Evolutionary conservation across 1,140 invertebrate genomes (phyloP).

Genomic region (Zaprionus kolodkinae): DNA sequence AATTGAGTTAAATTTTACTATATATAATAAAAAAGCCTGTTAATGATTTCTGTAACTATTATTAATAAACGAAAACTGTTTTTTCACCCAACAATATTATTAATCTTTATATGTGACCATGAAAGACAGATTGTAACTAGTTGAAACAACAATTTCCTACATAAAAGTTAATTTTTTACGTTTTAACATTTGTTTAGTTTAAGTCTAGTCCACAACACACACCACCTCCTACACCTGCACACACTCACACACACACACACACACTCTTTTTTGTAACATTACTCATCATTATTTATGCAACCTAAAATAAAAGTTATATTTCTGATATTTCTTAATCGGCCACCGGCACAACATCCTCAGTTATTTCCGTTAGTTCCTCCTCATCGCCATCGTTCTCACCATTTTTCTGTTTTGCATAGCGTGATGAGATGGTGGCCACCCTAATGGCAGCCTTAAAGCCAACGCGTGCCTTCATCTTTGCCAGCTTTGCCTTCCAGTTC

Average conservation of each 20-base stretch:
- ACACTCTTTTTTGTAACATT: slow-evolving; percentile 69
- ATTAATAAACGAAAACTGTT: slow-evolving; percentile 45
- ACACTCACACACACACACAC: slow-evolving; percentile 23
- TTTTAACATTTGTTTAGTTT: slow-evolving; percentile 69
- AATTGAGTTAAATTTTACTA: slow-evolving; percentile 43
- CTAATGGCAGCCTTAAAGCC: slow-evolving; percentile 88
- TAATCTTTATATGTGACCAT: slow-evolving; percentile 59
- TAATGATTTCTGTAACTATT: slow-evolving; percentile 49
- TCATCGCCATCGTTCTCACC: slow-evolving; percentile 61
- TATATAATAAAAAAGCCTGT: slow-evolving; percentile 50
- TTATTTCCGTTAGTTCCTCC: slow-evolving; percentile 73
- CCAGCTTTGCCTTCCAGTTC: slow-evolving; percentile 90
- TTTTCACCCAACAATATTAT: slow-evolving; percentile 21
- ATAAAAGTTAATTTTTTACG: slow-evolving; percentile 41
- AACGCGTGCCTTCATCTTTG: slow-evolving; percentile 87
- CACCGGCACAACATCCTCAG: slow-evolving; percentile 65
- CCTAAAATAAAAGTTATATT: slow-evolving; percentile 77
- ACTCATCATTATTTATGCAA: slow-evolving; percentile 62
- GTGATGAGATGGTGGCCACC: slow-evolving; percentile 78
- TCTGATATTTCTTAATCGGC: slow-evolving; percentile 65
- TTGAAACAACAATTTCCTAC: slow-evolving; percentile 47
- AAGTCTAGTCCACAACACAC: slow-evolving; percentile 42
- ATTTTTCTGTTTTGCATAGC: slow-evolving; percentile 63
- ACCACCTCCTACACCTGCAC: slow-evolving; percentile 19
- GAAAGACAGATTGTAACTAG: slow-evolving; percentile 20